A percentile compares a stretch with the other conserved stretches of the same genome.
These are phyloP conservation scores for Diplolepis rosae DNA, from an alignment of 2,888 invertebrate species.

Conservation along the genomic window DNA sequence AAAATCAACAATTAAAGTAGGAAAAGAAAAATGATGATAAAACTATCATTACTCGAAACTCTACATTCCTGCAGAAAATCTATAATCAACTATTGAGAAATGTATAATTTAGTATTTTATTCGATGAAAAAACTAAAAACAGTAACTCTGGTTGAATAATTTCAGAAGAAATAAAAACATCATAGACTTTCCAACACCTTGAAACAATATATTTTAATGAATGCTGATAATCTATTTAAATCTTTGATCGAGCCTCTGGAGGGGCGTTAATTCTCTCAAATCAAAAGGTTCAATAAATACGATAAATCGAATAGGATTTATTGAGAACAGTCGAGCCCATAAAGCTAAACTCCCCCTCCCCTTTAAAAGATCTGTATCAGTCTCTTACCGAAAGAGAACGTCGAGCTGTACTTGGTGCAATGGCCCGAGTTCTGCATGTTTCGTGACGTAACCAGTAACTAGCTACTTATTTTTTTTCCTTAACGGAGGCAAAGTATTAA, in stretches of 20 bases:
- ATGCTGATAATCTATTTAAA: background rate
- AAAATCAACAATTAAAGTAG: too few species aligned
- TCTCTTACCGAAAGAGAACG: slow-evolving; percentile 30
- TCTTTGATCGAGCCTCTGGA: background rate
- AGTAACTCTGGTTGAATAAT: too few species aligned
- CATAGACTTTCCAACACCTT: background rate
- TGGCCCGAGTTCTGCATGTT: slow-evolving; percentile 13
- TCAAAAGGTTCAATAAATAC: background rate
- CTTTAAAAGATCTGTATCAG: slow-evolving; percentile 26
- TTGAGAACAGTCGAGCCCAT: background rate
- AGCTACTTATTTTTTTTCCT: slow-evolving; percentile 20
- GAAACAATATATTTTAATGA: background rate
- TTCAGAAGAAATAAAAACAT: too few species aligned
- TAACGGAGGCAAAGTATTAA: slow-evolving; percentile 6
- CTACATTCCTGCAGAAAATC: too few species aligned
- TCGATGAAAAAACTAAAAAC: too few species aligned
- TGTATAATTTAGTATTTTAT: too few species aligned
- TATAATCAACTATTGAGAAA: too few species aligned
- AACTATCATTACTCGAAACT: too few species aligned
- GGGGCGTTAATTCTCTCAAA: background rate
- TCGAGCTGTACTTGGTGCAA: slow-evolving; percentile 11
- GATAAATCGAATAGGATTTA: slow-evolving; percentile 1
- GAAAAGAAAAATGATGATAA: too few species aligned
- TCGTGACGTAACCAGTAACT: slow-evolving; percentile 27
- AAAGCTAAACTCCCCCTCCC: background rate